Evolutionary conservation across 1,140 invertebrate species (phyloP).

Genomic region (Wasmannia auropunctata): DNA sequence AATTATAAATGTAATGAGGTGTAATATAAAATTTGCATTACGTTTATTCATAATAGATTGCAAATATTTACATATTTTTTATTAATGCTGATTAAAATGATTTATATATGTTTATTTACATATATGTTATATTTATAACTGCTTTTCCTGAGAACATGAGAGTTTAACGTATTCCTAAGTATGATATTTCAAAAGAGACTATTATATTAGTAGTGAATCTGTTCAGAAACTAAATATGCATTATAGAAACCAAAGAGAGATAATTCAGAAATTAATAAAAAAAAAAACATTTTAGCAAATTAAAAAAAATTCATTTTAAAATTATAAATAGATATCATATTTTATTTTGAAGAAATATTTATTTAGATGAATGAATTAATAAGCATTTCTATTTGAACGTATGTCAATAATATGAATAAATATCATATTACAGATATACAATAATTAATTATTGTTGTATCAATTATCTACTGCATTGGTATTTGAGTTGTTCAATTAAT

Average conservation of each 20-base stretch:
- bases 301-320: not conserved
- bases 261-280: not conserved
- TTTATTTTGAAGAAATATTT: not conserved
- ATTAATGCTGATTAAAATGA: not conserved
- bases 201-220: constrained; percentile 18
- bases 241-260: not conserved
- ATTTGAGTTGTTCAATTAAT: constrained; percentile 4
- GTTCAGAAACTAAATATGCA: not conserved
- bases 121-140: constrained; percentile 34
- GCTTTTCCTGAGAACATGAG: not conserved
- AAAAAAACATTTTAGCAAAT: not conserved
- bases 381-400: not conserved
- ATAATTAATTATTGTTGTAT: constrained; percentile 4
- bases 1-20: not conserved
- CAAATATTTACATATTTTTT: not conserved
- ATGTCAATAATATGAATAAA: not conserved
- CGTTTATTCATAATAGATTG: not conserved
- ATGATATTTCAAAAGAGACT: constrained; percentile 9
- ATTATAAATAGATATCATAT: not conserved
- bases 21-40: not conserved
- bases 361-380: not conserved
- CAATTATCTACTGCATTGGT: not conserved
- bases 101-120: too few species aligned
- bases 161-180: constrained; percentile 25
- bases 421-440: not conserved